A percentile compares a stretch with the other conserved stretches of the same genome.
phyloP scores from a whole-genome alignment of 2,113 vertebrate species.

The Paraplagusia blochii region DNA sequence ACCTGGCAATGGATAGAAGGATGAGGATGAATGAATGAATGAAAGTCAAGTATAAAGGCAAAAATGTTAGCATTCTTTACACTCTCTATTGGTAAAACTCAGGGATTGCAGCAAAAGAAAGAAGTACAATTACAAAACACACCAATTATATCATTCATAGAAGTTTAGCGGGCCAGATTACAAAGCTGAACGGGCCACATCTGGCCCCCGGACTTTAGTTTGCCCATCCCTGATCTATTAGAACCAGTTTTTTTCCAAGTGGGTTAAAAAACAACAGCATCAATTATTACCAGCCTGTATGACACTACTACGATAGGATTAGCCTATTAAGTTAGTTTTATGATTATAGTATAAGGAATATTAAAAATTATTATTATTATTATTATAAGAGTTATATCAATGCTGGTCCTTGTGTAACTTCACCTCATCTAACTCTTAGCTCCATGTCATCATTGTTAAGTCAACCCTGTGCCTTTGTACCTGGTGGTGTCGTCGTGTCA shows the following conservation, averaged over 20 bases:
- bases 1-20: too few species aligned
- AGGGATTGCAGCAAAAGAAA: too few species aligned
- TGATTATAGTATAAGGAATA: not conserved
- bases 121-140: too few species aligned
- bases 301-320: conserved; percentile 15
- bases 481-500: not conserved
- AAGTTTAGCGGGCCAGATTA: too few species aligned
- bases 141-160: too few species aligned
- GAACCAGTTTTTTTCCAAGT: conserved; percentile 11
- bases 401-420: conserved; percentile 11
- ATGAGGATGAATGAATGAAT: too few species aligned
- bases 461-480: not conserved
- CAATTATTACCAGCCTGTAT: conserved; percentile 34
- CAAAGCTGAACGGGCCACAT: too few species aligned
- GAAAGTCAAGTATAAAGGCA: too few species aligned
- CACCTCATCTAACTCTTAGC: conserved; percentile 29
- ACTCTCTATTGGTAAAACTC: too few species aligned
- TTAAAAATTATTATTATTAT: conserved; percentile 4
- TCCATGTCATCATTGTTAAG: conserved; percentile 16
- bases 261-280: conserved; percentile 1
- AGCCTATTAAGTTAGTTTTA: conserved; percentile 5
- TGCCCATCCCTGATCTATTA: too few species aligned
- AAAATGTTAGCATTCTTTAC: too few species aligned
- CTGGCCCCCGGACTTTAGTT: too few species aligned
- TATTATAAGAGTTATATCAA: not conserved